A percentile compares a stretch with the other conserved stretches of the same genome.
Conservation (phyloP, 2,113 vertebrate genomes). For the Spea bombifrons region DNA sequence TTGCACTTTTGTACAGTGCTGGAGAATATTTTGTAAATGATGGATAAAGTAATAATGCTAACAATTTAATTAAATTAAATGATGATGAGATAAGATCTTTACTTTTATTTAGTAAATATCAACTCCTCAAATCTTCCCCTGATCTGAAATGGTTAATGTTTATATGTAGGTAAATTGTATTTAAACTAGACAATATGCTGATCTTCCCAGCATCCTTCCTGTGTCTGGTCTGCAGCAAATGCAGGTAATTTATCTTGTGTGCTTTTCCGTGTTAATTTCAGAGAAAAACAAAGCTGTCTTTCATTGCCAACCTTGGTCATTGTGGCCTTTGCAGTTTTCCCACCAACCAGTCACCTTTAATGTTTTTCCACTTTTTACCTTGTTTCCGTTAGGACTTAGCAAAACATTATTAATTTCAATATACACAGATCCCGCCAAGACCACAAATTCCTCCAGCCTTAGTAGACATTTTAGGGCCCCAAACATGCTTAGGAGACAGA, state of each 20-base stretch:
- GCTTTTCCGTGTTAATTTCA: slow-evolving; percentile 26
- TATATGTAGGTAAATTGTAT: slow-evolving; percentile 1
- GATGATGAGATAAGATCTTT: too few species aligned
- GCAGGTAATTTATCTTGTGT: slow-evolving; percentile 21
- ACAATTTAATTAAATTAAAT: too few species aligned
- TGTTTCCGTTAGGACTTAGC: background rate
- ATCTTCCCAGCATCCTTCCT: slow-evolving; percentile 23
- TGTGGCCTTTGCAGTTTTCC: slow-evolving; percentile 1
- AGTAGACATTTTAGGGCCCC: too few species aligned
- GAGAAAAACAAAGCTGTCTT: slow-evolving; percentile 19
- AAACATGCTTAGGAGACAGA: too few species aligned
- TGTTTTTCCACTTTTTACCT: background rate
- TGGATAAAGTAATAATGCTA: too few species aligned
- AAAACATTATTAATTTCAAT: background rate
- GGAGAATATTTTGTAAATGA: too few species aligned
- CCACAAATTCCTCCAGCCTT: too few species aligned
- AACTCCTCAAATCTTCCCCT: too few species aligned
- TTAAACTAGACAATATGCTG: slow-evolving; percentile 14
- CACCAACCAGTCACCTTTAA: slow-evolving; percentile 10
- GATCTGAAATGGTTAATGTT: slow-evolving; percentile 11
- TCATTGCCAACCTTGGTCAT: slow-evolving; percentile 5
- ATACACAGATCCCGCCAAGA: background rate
- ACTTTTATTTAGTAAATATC: too few species aligned
- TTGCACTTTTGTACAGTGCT: too few species aligned
- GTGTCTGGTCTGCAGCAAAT: slow-evolving; percentile 4